Conservation (phyloP, 2,797 vertebrate genomes). For the Bradypodion ventrale region DNA sequence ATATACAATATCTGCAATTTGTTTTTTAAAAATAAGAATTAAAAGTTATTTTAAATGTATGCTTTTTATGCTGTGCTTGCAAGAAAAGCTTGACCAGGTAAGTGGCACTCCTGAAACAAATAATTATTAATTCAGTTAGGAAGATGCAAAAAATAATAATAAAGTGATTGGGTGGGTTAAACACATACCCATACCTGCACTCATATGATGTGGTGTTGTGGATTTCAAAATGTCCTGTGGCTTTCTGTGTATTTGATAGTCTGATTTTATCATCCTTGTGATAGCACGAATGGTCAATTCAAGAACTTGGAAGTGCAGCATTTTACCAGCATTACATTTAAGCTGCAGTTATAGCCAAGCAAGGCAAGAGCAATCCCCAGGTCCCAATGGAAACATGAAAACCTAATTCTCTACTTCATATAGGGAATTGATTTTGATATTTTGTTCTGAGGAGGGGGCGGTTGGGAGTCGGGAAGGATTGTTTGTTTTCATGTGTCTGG, state of each 20-base stretch:
- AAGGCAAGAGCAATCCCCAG: not conserved
- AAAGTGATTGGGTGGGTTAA: no score
- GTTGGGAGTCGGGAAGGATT: not conserved
- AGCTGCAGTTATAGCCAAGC: not conserved
- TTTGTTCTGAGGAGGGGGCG: conserved; percentile 1
- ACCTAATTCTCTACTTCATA: conserved; percentile 9
- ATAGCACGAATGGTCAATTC: not conserved
- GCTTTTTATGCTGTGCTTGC: not conserved
- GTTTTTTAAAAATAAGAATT: not conserved
- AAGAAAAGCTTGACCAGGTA: not conserved
- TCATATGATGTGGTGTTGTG: not conserved
- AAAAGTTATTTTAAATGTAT: not conserved
- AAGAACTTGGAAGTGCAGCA: not conserved
- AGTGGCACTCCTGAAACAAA: not conserved
- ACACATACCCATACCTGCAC: not conserved
- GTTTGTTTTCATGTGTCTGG: not conserved
- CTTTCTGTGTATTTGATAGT: not conserved
- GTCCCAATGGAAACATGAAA: not conserved
- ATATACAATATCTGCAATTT: not conserved
- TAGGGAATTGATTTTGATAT: not conserved
- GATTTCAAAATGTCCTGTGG: not conserved
- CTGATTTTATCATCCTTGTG: not conserved
- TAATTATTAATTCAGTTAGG: not conserved
- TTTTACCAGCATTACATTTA: conserved; percentile 7
- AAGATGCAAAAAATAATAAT: not conserved